Conservation (phyloP, 2,797 vertebrate genomes). For the Cetoscarus ocellatus region DNA sequence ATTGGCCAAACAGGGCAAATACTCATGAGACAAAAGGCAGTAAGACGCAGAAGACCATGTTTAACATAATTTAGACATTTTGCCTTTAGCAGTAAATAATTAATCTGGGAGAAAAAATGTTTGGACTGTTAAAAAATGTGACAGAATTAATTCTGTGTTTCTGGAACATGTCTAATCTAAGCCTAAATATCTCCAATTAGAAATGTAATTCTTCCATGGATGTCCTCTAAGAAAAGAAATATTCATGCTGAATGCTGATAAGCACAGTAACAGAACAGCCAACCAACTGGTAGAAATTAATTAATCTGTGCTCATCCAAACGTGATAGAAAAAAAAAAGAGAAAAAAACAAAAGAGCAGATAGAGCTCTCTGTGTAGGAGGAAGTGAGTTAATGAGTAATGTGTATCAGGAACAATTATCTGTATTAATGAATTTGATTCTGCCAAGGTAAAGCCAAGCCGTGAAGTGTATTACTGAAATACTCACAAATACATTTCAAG, state of each 20-base stretch:
- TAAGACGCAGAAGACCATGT: too few species aligned
- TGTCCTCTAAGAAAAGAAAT: neutral
- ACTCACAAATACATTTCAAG: slow-evolving; percentile 9
- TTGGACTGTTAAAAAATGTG: too few species aligned
- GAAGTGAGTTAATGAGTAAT: slow-evolving; percentile 28
- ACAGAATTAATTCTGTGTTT: too few species aligned
- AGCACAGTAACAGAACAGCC: slow-evolving; percentile 5
- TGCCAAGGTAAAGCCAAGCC: slow-evolving; percentile 33
- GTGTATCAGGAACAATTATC: slow-evolving; percentile 40
- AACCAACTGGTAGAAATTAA: slow-evolving; percentile 22
- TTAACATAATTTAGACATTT: too few species aligned
- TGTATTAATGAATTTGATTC: slow-evolving; percentile 26
- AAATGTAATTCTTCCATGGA: neutral
- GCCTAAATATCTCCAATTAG: neutral
- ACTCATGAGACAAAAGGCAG: too few species aligned
- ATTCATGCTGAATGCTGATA: neutral
- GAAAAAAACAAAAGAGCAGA: slow-evolving; percentile 31
- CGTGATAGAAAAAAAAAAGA: neutral
- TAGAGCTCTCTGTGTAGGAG: slow-evolving; percentile 7
- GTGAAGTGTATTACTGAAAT: slow-evolving; percentile 16
- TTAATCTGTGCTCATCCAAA: slow-evolving; percentile 27
- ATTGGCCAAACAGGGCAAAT: too few species aligned
- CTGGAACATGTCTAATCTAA: neutral
- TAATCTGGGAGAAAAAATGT: too few species aligned
- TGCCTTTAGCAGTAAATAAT: too few species aligned